Evolutionary conservation across 2,797 vertebrate genomes (phyloP), one percentile per base, ranked within the genome.

Genomic region (Aselliscus stoliczkanus): DNA sequence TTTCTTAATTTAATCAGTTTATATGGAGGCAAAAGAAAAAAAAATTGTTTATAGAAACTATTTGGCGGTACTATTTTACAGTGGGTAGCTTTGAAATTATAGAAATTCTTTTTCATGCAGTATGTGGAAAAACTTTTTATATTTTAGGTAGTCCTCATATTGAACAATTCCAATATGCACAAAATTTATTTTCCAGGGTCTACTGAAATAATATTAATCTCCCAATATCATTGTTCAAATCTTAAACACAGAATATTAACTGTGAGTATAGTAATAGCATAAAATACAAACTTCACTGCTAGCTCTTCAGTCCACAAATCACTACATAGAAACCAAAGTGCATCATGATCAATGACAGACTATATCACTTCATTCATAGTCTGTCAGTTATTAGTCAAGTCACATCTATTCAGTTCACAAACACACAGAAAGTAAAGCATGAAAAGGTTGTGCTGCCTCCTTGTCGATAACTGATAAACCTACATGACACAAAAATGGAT

Each of bases 11-110:
- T 97, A 94, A 97, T 94, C 90, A 98, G 77, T 96, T 87, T 56
- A 97, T 98, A 97, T 98, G 90, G 93, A 98, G 95, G 37, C 77
- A 95, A 98, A 98, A 98, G 97, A 86, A n/a, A n/a, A n/a, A n/a
- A n/a, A n/a, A n/a, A n/a, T n/a, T n/a, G n/a, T n/a, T n/a, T n/a
- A n/a, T n/a, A 70, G 39, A 93, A 86, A 50, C 86, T 96, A 93
- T 76, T 77, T 56, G 65, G 39, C 27, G 11, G 21, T 10, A 8
- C 70, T 86, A 47, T 97, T 86, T 91, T 97, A 94, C 93, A 97
- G 50, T 47, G 47, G 84, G 80, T n/a, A 31, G 58, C 47, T 96
- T 95, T 97, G 77, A 88, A 97, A 83, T 95, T 97, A 93, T 85
- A 82, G 13, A 95, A 96, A 94, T 97, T 97, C 94, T 96, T 98